Conservation (phyloP, 2,888 invertebrate species). For the Archips crataeganus region DNA sequence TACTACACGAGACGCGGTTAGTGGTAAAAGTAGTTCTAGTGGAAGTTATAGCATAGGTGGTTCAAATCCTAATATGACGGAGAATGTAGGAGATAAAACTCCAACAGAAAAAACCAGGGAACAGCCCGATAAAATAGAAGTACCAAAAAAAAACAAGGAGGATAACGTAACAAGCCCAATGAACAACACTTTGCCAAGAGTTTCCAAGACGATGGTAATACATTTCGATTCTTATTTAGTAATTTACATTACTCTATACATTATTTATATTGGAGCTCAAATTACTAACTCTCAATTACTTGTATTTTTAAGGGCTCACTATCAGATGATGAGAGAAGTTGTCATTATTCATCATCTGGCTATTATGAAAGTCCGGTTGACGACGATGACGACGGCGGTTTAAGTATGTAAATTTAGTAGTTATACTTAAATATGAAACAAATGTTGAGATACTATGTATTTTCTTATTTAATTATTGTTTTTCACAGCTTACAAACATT, state of each 20-base stretch:
- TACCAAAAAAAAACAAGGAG: conserved; percentile 55
- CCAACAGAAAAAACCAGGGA: conserved; percentile 65
- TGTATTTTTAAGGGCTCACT: conserved; percentile 82
- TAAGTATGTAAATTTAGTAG: conserved; percentile 65
- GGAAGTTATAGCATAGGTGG: conserved; percentile 82
- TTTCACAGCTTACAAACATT: conserved; percentile 79
- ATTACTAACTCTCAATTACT: not conserved
- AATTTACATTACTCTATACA: too few relatives aligned
- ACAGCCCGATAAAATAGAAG: conserved; percentile 59
- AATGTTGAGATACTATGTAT: not conserved
- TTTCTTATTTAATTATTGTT: conserved; percentile 4
- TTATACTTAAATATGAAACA: not conserved
- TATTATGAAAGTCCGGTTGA: conserved; percentile 91
- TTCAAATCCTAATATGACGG: conserved; percentile 78
- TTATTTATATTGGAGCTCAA: not conserved
- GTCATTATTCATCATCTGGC: conserved; percentile 90
- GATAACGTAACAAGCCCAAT: conserved; percentile 58
- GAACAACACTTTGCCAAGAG: conserved; percentile 67
- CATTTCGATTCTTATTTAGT: too few relatives aligned
- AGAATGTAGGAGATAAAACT: conserved; percentile 63
- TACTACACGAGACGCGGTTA: conserved; percentile 67
- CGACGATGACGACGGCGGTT: conserved; percentile 86
- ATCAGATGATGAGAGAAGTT: conserved; percentile 89
- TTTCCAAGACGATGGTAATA: conserved; percentile 77
- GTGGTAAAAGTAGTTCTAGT: conserved; percentile 83